A percentile compares a stretch with the other conserved stretches of the same genome.
These are phyloP conservation scores for Synergus laeviventris DNA, from an alignment of 2,888 invertebrate genomes.

Conservation along the genomic window DNA sequence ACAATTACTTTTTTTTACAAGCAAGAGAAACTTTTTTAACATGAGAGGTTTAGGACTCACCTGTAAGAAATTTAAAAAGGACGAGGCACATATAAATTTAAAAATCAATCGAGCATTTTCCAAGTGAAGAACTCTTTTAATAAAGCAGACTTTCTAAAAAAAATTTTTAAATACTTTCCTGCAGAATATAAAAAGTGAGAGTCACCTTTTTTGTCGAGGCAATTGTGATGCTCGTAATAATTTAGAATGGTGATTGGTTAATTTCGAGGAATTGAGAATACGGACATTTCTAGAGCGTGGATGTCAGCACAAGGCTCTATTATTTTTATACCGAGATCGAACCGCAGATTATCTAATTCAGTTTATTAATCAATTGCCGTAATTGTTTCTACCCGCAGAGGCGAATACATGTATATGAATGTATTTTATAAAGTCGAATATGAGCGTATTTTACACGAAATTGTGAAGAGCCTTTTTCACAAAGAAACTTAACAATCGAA, in stretches of 20 bases:
- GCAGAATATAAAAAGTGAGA: background rate
- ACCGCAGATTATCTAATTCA: constrained; percentile 70
- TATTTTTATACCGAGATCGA: constrained; percentile 63
- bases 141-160: background rate
- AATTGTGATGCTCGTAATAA: constrained; percentile 48
- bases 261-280: constrained; percentile 61
- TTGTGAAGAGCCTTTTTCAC: constrained; percentile 48
- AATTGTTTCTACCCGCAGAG: constrained; percentile 64
- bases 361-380: constrained; percentile 72
- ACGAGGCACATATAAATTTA: background rate
- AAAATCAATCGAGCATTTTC: background rate
- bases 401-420: background rate
- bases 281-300: constrained; percentile 47
- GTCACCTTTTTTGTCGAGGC: constrained; percentile 4
- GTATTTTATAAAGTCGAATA: constrained; percentile 15
- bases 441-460: constrained; percentile 21
- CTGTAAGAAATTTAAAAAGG: background rate
- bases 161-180: background rate
- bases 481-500: constrained; percentile 57
- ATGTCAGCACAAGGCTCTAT: constrained; percentile 53
- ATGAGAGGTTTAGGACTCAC: too few relatives aligned
- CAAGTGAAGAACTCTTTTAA: background rate
- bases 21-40: too few relatives aligned
- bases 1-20: constrained; percentile 8
- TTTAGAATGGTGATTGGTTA: constrained; percentile 63